Percentiles rank a stretch among this genome's conserved stretches.
phyloP scores from a whole-genome alignment of 2,113 vertebrate genomes.

The Excalfactoria chinensis region DNA sequence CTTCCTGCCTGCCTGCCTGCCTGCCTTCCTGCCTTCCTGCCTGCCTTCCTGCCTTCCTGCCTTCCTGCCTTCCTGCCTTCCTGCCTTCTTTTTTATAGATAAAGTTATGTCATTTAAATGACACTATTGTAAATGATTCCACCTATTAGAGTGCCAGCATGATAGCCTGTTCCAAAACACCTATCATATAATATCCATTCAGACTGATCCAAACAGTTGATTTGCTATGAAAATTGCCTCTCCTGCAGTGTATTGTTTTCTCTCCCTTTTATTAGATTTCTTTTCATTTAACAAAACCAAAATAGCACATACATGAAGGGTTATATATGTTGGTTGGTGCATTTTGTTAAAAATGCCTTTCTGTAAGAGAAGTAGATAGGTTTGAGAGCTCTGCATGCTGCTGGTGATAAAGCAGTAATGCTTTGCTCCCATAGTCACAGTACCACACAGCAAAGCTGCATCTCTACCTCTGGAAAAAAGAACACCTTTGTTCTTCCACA shows the following conservation, averaged over 20 bases:
- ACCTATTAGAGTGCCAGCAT: background rate
- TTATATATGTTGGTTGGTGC: background rate
- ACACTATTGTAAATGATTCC: background rate
- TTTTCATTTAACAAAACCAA: constrained; percentile 19
- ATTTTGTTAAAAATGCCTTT: background rate
- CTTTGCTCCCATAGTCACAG: background rate
- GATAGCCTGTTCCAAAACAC: background rate
- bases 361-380: background rate
- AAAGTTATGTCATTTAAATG: background rate
- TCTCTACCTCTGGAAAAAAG: background rate
- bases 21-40: too few relatives aligned
- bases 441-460: rapidly evolving
- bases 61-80: too few relatives aligned
- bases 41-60: too few relatives aligned
- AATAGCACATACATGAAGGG: background rate
- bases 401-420: background rate
- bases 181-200: background rate
- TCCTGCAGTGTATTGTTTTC: background rate
- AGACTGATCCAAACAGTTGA: background rate
- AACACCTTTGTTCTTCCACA: background rate
- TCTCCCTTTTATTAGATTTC: background rate
- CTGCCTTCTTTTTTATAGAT: too few relatives aligned
- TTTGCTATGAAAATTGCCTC: constrained; percentile 19
- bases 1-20: too few relatives aligned
- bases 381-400: background rate